Evolutionary conservation across 53 echinoderm and acorn worm species (phyloP).

Genomic region (Zoroaster sp.): DNA sequence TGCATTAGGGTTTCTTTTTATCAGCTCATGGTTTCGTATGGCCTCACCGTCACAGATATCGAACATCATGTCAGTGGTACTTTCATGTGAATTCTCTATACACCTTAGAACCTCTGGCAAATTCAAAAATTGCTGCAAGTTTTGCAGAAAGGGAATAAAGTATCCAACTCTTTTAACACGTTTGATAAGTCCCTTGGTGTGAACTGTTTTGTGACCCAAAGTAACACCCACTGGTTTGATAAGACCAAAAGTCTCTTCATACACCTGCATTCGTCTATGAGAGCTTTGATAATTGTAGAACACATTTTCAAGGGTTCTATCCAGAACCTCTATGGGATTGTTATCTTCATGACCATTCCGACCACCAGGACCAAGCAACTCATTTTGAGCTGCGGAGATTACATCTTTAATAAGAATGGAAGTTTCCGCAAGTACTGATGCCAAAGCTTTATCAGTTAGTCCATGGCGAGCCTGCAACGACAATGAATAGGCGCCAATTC

Average conservation of each 20-base stretch:
- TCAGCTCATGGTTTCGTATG: slow-evolving; percentile 38
- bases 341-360: not conserved
- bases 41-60: slow-evolving; percentile 69
- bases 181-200: slow-evolving; percentile 30
- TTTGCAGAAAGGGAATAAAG: slow-evolving; percentile 59
- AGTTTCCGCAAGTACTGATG: not conserved
- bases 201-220: slow-evolving; percentile 3
- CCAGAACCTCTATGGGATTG: slow-evolving; percentile 22
- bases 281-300: not conserved
- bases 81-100: slow-evolving; percentile 32
- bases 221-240: not conserved
- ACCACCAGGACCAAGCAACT: slow-evolving; percentile 7
- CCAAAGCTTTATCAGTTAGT: slow-evolving; percentile 32
- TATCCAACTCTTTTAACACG: slow-evolving; percentile 56
- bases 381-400: not conserved
- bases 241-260: not conserved
- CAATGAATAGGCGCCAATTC: slow-evolving; percentile 49
- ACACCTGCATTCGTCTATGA: not conserved
- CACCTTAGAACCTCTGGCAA: slow-evolving; percentile 65
- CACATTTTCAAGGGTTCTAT: slow-evolving; percentile 10
- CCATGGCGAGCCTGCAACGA: slow-evolving; percentile 48
- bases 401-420: not conserved
- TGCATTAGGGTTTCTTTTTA: slow-evolving; percentile 58
- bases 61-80: slow-evolving; percentile 52
- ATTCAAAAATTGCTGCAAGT: slow-evolving; percentile 51